Evolutionary conservation across 2,113 vertebrate species (phyloP), one percentile per base, ranked within the genome.

Genomic region (Orycteropus afer): DNA sequence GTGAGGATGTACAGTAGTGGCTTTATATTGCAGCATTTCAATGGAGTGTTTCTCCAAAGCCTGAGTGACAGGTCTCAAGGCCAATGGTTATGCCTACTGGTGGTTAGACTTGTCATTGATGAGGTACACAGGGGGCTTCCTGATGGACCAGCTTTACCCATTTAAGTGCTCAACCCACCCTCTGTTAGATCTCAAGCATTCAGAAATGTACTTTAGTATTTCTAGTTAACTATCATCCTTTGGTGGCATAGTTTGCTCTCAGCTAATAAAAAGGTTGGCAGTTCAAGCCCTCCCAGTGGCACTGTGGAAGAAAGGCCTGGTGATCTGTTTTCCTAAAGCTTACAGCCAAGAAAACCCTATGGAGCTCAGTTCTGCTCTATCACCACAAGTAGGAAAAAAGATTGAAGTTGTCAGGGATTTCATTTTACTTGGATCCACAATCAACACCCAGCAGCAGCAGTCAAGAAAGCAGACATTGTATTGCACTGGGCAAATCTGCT

Each of bases 131-230:
- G 6, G 17, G 0, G 1, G 59, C 57, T 51, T 12, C n/a, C 63
- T 7, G 55, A 57, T 20, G 40, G 32, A 13, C 37, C 40, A 34
- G 25, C 71, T 77, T 55, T 32, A n/a, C 37, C 76, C 49, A n/a
- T 29, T 4, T 14, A 1, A 23, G 59, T 49, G 63, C 40, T 15
- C 3, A 7, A 14, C 5, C 0, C 7, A 53, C 15, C 40, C 15
- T 55, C n/a, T 76, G 2, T 63, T 79, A 0, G 25, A 22, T 42
- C 40, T 80, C 34, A 6, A 59, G 34, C 2, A 2, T 85, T 74
- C 7, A 11, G 32, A 51, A 59, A 67, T 42, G 51, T 81, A 67
- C 59, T 74, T 61, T 34, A 45, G 10, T 4, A 29, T 49, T 80
- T 88, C 59, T 29, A 17, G 20, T 49, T 7, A 59, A 53, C 42